Base-by-base conservation (phyloP, 2,797 vertebrate genomes). In the Micropoecilia bifurca region DNA sequence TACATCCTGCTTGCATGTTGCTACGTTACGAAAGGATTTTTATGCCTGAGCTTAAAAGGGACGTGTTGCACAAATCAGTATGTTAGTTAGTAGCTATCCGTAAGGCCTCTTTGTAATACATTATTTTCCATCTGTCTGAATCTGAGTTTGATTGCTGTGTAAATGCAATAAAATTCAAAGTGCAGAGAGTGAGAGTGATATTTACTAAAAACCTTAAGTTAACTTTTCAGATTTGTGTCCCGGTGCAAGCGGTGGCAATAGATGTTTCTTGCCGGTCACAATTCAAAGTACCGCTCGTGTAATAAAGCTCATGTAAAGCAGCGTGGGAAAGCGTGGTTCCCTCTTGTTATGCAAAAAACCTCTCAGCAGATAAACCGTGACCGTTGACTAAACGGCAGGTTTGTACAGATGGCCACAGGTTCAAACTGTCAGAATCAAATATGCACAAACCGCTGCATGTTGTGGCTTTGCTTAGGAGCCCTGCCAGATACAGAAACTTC, bases 261-360 rank as follows among this genome's bases (percentile, higher is more conserved):
- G 76, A 76, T 87, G 83, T 73, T 85, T 79, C 75, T 79, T 22
- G n/a, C 50, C 71, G 57, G 74, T 75, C 78, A 5, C 50, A 76
- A 73, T 82, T 79, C 76, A 80, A 90, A 83, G 77, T 75, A 80
- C 80, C 57, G 47, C 72, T 74, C 71, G n/a, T 87, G 68, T 89
- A 92, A 90, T 78, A 59, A 83, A 87, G 83, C 80, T 76, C 86
- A 92, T 86, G 89, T 90, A 92, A 93, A 94, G 86, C 92, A 88
- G 90, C 78, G 82, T 91, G 91, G 90, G 93, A 95, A 93, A 90
- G 83, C 28, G 61, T 39, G 8, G 82, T 47, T 86, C 83, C 74
- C 30, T 81, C 89, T 89, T 83, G 83, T 95, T 96, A 96, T 95
- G 95, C 94, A 95, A 95, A 95, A 95, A 95, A 84, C 84, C 81